Evolutionary conservation across 2,113 vertebrate species (phyloP), one percentile per base, ranked within the genome.

Genomic region (Nipponia nippon): DNA sequence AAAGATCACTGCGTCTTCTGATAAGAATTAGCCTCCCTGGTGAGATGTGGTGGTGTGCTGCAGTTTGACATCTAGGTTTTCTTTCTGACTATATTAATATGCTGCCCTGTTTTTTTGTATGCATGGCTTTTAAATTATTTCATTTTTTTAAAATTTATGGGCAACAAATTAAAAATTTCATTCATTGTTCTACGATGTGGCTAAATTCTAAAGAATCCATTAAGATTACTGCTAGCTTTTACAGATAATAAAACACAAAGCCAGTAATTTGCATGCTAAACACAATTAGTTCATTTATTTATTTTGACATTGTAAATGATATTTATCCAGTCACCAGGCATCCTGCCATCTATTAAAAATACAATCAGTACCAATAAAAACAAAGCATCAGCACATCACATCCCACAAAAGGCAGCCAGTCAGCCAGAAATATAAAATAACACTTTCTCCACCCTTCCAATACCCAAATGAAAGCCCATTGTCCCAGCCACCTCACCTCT

Each of bases 311-410:
- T 81, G 69, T 78, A 96, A 94, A 79, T 59, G 0, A 40, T 90
- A 78, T 78, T 77, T 96, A 63, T 78, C 83, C 76, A 81, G 76
- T 92, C 52, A 71, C 72, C 25, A 91, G 86, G 88, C 92, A 93
- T 92, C 52, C 83, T 89, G 89, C 86, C 92, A 96, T 92, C 88
- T 83, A 90, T 93, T 96, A 91, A 94, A 95, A 96, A 95, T 71
- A 78, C 61, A 89, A 29, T 89, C 52, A 87, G 83, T 84, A 95
- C 95, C 90, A 96, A 93, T 82, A 92, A 95, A 97, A 97, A 95
- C 88, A 96, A 96, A 89, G 26, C 21, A 92, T 92, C 76, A 84
- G 89, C 83, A 93, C 65, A 89, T 81, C 83, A 40, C 11, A 95
- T 91, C 89, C 59, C 69, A 90, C 88, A 90, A 91, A 93, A 94